Evolutionary conservation across 2,797 vertebrate genomes (phyloP).

Genomic region (Myotis pilosus): DNA sequence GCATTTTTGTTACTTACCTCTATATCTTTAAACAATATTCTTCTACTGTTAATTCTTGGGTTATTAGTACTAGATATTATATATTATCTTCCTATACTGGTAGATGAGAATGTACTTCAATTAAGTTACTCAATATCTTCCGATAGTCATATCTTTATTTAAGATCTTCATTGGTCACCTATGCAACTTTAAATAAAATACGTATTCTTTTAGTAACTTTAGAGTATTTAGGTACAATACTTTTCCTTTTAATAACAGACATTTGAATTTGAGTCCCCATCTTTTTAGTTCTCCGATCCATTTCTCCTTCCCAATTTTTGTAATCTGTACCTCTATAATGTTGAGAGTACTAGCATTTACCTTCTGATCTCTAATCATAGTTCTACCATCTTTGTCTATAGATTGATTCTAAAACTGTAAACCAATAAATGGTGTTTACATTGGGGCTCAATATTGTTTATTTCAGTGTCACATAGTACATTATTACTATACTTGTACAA

Average conservation of each 20-base stretch:
- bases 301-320: not conserved
- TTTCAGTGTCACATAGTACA: not conserved
- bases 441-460: not conserved
- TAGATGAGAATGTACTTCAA: not conserved
- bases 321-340: not conserved
- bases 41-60: not conserved
- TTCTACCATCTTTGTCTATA: slow-evolving; percentile 11
- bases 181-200: not conserved
- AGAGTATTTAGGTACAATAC: not conserved
- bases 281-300: not conserved
- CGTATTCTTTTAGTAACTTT: not conserved
- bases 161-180: not conserved
- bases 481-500: not conserved
- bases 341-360: not conserved
- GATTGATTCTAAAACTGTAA: not conserved
- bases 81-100: not conserved
- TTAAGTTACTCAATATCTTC: not conserved
- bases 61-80: not conserved
- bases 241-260: not conserved
- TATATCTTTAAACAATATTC: not conserved
- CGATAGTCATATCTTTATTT: not conserved
- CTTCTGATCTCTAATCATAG: not conserved
- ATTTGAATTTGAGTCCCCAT: not conserved
- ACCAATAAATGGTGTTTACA: not conserved
- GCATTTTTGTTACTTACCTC: not conserved